phyloP scores from a whole-genome alignment of 2,797 vertebrate genomes.

The Aphelocoma californica region DNA sequence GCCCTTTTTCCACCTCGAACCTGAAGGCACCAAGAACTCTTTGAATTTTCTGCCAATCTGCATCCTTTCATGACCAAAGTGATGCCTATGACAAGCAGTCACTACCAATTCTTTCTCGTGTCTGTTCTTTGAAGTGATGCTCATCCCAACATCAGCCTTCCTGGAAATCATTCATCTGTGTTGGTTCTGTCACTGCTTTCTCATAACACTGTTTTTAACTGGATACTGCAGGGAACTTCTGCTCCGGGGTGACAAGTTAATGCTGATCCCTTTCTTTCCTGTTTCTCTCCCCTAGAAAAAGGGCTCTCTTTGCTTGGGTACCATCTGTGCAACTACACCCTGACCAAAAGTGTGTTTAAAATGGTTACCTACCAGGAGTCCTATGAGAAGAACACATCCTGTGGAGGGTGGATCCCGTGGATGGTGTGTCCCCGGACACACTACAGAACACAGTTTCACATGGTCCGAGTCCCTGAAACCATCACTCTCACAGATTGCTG shows the following conservation, averaged over 20 bases:
- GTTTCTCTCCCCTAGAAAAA: constrained; percentile 58
- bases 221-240: neutral
- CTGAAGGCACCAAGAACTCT: neutral
- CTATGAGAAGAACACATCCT: constrained; percentile 67
- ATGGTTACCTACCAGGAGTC: constrained; percentile 73
- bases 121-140: neutral
- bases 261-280: neutral
- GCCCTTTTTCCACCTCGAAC: neutral
- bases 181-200: neutral
- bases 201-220: neutral
- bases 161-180: neutral
- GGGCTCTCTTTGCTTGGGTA: constrained; percentile 80
- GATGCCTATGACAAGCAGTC: neutral
- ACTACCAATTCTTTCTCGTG: neutral
- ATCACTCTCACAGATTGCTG: constrained; percentile 82
- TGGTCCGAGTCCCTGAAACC: constrained; percentile 59
- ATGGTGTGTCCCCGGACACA: constrained; percentile 75
- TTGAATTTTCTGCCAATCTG: neutral
- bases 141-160: neutral
- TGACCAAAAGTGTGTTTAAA: constrained; percentile 71
- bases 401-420: constrained; percentile 86
- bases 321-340: constrained; percentile 79
- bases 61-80: neutral
- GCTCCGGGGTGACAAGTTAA: neutral
- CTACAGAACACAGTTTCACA: constrained; percentile 71